Evolutionary conservation across 2,113 vertebrate genomes (phyloP).

Genomic region (Monopterus albus): DNA sequence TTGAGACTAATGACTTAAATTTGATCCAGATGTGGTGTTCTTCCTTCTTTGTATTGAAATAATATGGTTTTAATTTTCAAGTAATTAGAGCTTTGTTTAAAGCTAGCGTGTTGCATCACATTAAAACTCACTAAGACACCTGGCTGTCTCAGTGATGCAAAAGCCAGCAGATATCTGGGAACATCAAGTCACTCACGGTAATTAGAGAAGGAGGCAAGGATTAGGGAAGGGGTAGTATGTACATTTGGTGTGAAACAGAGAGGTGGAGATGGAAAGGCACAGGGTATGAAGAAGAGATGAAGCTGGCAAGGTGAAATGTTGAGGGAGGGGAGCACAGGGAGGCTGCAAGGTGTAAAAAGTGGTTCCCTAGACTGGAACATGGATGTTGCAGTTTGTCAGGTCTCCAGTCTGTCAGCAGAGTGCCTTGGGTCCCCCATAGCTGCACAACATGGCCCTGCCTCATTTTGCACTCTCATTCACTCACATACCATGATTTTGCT

Average conservation of each 20-base stretch:
- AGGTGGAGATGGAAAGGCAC: not conserved
- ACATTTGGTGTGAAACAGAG: not conserved
- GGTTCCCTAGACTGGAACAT: conserved; percentile 34
- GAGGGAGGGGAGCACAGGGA: conserved; percentile 16
- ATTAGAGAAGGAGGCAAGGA: not conserved
- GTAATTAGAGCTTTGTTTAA: too few relatives aligned
- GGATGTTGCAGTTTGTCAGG: conserved; percentile 66
- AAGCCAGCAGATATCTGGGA: conserved; percentile 63
- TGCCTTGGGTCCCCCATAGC: conserved; percentile 49
- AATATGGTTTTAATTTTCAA: too few relatives aligned
- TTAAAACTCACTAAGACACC: conserved; percentile 45
- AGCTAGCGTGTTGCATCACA: too few relatives aligned
- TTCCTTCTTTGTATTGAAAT: too few relatives aligned
- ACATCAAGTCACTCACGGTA: conserved; percentile 46
- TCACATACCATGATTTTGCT: conserved; percentile 48
- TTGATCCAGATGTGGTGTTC: too few relatives aligned
- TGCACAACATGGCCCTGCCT: conserved; percentile 30
- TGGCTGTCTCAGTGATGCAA: conserved; percentile 52
- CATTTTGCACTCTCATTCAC: conserved; percentile 54
- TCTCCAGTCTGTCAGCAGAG: conserved; percentile 66
- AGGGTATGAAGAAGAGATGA: not conserved
- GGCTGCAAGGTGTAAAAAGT: conserved; percentile 35
- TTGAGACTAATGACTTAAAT: too few relatives aligned
- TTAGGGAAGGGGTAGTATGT: not conserved
- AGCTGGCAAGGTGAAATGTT: conserved; percentile 40